phyloP scores from a whole-genome alignment of 2,888 invertebrate species.

The Conistra vaccinii region DNA sequence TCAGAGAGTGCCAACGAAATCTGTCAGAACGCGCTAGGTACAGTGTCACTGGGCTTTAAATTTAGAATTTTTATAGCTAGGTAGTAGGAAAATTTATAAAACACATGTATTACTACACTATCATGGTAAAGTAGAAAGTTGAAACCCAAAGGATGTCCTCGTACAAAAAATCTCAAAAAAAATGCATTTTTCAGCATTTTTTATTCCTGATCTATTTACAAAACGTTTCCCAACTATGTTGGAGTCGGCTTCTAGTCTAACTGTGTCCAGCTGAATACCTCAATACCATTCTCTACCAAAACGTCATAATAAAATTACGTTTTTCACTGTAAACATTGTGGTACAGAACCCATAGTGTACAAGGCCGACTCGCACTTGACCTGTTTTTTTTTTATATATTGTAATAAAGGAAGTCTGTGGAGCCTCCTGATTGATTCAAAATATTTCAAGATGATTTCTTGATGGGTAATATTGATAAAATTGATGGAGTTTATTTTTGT shows the following conservation, averaged over 20 bases:
- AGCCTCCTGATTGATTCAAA: constrained; percentile 44
- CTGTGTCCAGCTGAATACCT: too few relatives aligned
- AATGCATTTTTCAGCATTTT: too few relatives aligned
- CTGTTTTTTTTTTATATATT: constrained; percentile 5
- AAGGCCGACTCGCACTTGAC: not conserved
- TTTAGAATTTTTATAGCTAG: not conserved
- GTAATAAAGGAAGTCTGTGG: constrained; percentile 38
- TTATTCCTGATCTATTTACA: too few relatives aligned
- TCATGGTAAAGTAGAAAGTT: too few relatives aligned
- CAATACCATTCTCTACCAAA: too few relatives aligned
- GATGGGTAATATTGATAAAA: constrained; percentile 32
- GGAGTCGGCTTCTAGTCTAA: too few relatives aligned
- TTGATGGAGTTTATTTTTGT: not conserved
- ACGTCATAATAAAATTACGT: not conserved
- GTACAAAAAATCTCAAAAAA: too few relatives aligned
- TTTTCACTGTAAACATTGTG: not conserved
- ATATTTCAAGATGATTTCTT: constrained; percentile 23
- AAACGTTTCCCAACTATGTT: too few relatives aligned
- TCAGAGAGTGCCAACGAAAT: too few relatives aligned
- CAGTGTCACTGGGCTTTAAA: not conserved
- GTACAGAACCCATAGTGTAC: not conserved
- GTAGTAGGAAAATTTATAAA: not conserved
- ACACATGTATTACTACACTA: not conserved
- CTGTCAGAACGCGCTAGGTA: too few relatives aligned
- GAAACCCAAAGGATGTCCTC: too few relatives aligned